phyloP scores from a whole-genome alignment of 2,797 vertebrate genomes.

The Sternarchorhynchus goeldii region DNA sequence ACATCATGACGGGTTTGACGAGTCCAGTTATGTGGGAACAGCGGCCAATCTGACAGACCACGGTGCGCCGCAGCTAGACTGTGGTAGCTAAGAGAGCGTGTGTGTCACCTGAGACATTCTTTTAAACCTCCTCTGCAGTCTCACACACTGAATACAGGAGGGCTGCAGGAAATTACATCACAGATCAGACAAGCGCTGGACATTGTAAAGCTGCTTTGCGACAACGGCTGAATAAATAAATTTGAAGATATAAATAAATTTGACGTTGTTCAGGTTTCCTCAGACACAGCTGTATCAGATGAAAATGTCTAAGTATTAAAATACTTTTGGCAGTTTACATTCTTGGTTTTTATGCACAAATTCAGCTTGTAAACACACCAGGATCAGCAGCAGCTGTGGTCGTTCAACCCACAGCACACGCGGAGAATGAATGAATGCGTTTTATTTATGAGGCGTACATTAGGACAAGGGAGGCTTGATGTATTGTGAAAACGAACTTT shows the following conservation, averaged over 20 bases:
- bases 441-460: not conserved
- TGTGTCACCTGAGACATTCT: not conserved
- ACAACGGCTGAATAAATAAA: too few species aligned
- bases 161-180: conserved; percentile 29
- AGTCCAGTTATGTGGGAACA: conserved; percentile 62
- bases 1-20: conserved; percentile 20
- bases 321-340: not conserved
- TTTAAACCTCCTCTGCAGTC: not conserved
- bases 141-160: not conserved
- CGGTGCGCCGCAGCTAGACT: conserved; percentile 38
- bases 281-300: not conserved
- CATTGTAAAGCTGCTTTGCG: too few species aligned
- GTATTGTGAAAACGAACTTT: conserved; percentile 45
- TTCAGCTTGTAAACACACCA: too few species aligned
- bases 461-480: not conserved
- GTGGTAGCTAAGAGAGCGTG: not conserved
- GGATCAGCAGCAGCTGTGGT: too few species aligned
- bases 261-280: too few species aligned
- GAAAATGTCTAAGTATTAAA: not conserved
- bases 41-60: conserved; percentile 65
- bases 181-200: not conserved
- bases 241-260: too few species aligned
- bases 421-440: too few species aligned
- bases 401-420: too few species aligned
- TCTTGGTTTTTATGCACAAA: not conserved